These are phyloP conservation scores for Drosophila chauvacae DNA, from an alignment of 1,140 invertebrate genomes.

Conservation along the genomic window DNA sequence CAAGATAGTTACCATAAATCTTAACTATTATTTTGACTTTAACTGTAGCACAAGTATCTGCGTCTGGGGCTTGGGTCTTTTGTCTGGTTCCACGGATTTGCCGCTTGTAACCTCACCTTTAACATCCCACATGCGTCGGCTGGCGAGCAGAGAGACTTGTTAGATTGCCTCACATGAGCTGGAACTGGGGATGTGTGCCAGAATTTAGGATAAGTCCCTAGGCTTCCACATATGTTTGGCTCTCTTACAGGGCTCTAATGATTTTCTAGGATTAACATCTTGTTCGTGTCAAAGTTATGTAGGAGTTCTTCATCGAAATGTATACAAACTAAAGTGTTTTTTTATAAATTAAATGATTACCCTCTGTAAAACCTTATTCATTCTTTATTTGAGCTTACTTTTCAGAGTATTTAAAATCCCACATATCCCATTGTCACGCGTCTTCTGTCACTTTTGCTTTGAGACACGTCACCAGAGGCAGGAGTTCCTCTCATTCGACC, in stretches of 20 bases:
- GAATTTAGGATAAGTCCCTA: constrained; percentile 14
- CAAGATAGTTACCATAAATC: no score
- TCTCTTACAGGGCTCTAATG: neutral
- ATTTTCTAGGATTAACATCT: no score
- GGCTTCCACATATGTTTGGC: neutral
- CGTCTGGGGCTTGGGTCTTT: constrained; percentile 59
- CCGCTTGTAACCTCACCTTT: constrained; percentile 81
- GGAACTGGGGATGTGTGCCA: constrained; percentile 19
- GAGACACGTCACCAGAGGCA: constrained; percentile 62
- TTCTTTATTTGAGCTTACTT: no score
- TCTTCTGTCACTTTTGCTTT: constrained; percentile 12
- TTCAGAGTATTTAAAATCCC: constrained; percentile 16
- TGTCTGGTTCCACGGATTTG: constrained; percentile 39
- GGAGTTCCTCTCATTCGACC: constrained; percentile 38
- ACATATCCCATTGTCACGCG: neutral
- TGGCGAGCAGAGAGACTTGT: constrained; percentile 61
- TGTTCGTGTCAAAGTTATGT: neutral
- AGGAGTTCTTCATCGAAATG: neutral
- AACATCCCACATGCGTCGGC: constrained; percentile 82
- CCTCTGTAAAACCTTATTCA: no score
- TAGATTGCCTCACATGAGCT: constrained; percentile 49
- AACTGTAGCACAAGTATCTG: constrained; percentile 4
- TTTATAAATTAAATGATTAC: neutral
- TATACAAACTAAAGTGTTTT: neutral
- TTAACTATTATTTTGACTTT: neutral